Percentiles rank a stretch among this genome's conserved stretches.
Conservation (phyloP, 2,113 vertebrate species). For the Muscicapa adusta region DNA sequence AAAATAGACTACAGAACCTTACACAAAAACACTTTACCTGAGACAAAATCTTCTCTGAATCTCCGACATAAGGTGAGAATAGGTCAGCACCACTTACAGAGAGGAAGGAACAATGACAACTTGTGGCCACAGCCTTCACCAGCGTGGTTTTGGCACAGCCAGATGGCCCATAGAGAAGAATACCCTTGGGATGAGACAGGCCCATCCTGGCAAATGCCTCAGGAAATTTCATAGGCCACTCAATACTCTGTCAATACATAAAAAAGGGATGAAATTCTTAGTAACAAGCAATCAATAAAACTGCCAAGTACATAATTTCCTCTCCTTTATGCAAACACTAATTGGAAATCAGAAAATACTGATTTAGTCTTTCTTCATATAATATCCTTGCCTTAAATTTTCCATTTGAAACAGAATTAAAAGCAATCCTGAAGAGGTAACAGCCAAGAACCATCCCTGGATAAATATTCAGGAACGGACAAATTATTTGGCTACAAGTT, state of each 20-base stretch:
- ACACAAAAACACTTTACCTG: conserved; percentile 75
- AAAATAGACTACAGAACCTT: background rate
- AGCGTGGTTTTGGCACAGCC: conserved; percentile 94
- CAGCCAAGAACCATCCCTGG: background rate
- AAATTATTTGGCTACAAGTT: background rate
- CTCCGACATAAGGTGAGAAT: conserved; percentile 90
- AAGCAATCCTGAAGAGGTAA: background rate
- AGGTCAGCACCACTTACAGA: conserved; percentile 89
- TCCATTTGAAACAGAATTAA: background rate
- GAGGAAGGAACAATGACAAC: conserved; percentile 84
- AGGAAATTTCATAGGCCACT: conserved; percentile 92
- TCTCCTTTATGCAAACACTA: background rate
- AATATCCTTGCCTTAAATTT: background rate
- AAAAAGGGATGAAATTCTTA: background rate
- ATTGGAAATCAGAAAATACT: background rate
- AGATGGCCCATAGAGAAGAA: conserved; percentile 89
- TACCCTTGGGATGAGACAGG: conserved; percentile 81
- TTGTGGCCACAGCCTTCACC: conserved; percentile 83
- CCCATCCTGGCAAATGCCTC: conserved; percentile 87
- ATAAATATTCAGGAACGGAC: background rate
- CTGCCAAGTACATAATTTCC: background rate
- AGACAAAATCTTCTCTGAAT: conserved; percentile 89
- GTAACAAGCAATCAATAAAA: background rate
- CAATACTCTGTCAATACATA: conserved; percentile 78
- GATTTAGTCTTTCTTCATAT: background rate